These are phyloP conservation scores for Sapajus apella DNA, from an alignment of 2,113 vertebrate species.

Conservation along the genomic window DNA sequence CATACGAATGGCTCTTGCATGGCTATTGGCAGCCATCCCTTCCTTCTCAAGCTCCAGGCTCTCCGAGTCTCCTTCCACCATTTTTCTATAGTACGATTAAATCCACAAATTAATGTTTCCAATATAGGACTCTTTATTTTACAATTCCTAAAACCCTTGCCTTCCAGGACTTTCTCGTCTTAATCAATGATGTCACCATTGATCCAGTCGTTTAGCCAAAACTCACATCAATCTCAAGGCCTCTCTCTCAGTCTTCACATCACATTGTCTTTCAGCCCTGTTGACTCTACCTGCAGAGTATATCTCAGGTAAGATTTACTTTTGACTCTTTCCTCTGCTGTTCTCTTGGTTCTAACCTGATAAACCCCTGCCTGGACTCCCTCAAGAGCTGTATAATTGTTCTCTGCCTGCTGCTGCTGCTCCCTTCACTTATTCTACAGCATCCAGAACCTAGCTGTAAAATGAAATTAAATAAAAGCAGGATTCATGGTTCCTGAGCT, in stretches of 20 bases:
- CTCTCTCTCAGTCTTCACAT: background rate
- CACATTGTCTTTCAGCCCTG: no score
- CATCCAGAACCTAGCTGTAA: background rate
- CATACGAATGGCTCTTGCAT: rapidly evolving
- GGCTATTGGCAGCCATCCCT: background rate
- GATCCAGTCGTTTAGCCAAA: background rate
- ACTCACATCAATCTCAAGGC: rapidly evolving
- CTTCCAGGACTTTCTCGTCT: background rate
- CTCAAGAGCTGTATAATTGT: background rate
- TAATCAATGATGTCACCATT: no score
- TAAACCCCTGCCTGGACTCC: background rate
- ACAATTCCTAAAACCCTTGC: rapidly evolving
- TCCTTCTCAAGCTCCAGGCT: background rate
- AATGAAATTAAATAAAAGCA: background rate
- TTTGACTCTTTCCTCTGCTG: background rate
- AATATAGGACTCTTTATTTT: background rate
- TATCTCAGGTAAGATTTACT: background rate
- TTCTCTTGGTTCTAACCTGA: background rate
- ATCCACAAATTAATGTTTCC: background rate
- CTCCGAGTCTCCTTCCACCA: no score
- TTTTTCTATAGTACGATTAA: background rate
- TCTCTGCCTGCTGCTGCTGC: no score
- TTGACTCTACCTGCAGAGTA: background rate
- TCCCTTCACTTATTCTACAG: background rate
- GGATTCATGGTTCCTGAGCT: background rate